Base-by-base conservation (phyloP, 1,140 invertebrate species). In the Saccostrea cuccullata region DNA sequence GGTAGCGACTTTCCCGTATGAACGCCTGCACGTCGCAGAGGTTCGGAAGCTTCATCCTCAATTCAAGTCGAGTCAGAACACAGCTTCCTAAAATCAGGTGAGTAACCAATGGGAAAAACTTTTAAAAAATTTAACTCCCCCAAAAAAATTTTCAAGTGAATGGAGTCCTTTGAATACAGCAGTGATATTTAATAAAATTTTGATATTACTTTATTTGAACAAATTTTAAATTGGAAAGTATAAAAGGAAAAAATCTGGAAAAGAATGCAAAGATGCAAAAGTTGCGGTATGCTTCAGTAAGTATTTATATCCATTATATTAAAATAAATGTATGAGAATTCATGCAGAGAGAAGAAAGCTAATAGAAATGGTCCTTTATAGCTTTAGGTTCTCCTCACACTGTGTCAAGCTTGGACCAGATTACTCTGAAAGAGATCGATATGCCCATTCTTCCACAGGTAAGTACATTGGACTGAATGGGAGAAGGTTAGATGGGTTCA, bases 361-460 rank as follows among this genome's bases (percentile, higher is more conserved):
- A 47, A 47, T 47, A 47, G 47, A 47, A 47, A 47, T 47, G 6
- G 47, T 47, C 9, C 47, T 47, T 77, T 17, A 36, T 36, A 77
- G 70, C 70, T 77, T 12, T 77, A 36, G 70, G 70, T 30, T 77
- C 70, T 30, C 70, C 70, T 40, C 23, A 77, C 26, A 30, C 70
- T 30, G 70, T 77, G 26, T 77, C 70, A 13, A 77, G 70, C 30
- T 15, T 77, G 26, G 70, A 77, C 70, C 70, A 77, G 30, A 77
- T 77, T 77, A 77, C 70, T 30, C 70, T 26, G 26, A 77, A 77
- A 36, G 70, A 77, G 15, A 36, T 36, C 1, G 70, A 77, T 77
- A 30, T 77, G 15, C 70, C 70, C 13, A 36, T 36, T 26, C 70
- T 77, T 30, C 26, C 70, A 36, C 26, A 77, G 70, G 70, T 77